phyloP scores from a whole-genome alignment of 2,113 vertebrate species.

The Percopsis transmontana region DNA sequence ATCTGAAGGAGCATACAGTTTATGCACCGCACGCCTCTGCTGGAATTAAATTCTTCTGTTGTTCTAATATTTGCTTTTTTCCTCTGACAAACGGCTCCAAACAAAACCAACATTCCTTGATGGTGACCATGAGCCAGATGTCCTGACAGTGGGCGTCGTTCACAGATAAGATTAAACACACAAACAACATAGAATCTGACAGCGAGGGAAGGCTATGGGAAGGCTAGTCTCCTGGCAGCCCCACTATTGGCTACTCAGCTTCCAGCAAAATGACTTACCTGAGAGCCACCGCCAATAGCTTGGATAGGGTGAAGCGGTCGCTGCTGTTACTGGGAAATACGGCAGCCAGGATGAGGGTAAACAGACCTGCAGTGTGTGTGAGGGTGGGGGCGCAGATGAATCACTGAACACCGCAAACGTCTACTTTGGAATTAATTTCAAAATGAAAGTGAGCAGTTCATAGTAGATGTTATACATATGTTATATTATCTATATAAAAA shows the following conservation, averaged over 20 bases:
- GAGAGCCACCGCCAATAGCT: constrained; percentile 90
- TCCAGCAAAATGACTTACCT: constrained; percentile 76
- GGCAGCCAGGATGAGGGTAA: constrained; percentile 91
- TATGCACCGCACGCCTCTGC: neutral
- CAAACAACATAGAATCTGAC: neutral
- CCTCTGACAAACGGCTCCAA: neutral
- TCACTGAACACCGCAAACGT: neutral
- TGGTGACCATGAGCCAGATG: neutral
- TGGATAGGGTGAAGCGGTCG: constrained; percentile 95
- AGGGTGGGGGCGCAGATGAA: constrained; percentile 7
- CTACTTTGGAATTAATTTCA: too few relatives aligned
- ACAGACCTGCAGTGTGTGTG: constrained; percentile 81
- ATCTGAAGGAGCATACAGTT: too few relatives aligned
- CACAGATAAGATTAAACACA: neutral
- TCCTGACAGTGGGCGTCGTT: neutral
- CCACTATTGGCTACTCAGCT: neutral
- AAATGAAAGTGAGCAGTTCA: too few relatives aligned
- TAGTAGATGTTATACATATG: too few relatives aligned
- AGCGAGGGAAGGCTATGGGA: neutral
- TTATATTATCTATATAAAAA: too few relatives aligned
- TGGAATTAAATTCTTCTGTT: neutral
- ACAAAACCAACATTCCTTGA: neutral
- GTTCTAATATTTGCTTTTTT: neutral
- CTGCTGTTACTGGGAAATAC: constrained; percentile 97
- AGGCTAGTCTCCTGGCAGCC: neutral